Conservation (phyloP, 1,140 invertebrate genomes). For the Portunus trituberculatus region DNA sequence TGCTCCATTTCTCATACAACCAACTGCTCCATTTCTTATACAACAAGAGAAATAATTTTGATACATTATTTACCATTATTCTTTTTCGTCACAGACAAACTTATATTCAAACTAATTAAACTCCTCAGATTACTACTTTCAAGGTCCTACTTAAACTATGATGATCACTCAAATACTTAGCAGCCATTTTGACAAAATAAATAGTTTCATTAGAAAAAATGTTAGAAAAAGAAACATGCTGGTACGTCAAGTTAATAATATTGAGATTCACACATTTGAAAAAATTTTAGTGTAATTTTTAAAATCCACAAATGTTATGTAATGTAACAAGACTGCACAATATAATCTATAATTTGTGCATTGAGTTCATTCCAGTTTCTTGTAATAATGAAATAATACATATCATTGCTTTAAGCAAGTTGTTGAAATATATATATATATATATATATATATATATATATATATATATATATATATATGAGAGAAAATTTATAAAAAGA, state of each 20-base stretch:
- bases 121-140: background rate
- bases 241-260: background rate
- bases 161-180: background rate
- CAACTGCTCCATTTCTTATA: too few species aligned
- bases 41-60: background rate
- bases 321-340: background rate
- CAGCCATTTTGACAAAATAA: background rate
- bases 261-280: background rate
- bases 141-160: background rate
- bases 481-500: background rate
- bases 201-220: background rate
- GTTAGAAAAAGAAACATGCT: too few species aligned
- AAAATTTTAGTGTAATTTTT: background rate
- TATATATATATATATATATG: too few species aligned
- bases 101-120: background rate
- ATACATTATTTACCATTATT: background rate
- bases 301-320: background rate
- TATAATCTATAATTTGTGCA: background rate
- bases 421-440: background rate
- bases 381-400: background rate
- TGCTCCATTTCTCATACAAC: too few species aligned
- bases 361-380: background rate
- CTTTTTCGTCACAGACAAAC: background rate
- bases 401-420: background rate
- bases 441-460: too few species aligned